Conservation (phyloP, 2,888 invertebrate species). For the Chrysomela aeneicollis region DNA sequence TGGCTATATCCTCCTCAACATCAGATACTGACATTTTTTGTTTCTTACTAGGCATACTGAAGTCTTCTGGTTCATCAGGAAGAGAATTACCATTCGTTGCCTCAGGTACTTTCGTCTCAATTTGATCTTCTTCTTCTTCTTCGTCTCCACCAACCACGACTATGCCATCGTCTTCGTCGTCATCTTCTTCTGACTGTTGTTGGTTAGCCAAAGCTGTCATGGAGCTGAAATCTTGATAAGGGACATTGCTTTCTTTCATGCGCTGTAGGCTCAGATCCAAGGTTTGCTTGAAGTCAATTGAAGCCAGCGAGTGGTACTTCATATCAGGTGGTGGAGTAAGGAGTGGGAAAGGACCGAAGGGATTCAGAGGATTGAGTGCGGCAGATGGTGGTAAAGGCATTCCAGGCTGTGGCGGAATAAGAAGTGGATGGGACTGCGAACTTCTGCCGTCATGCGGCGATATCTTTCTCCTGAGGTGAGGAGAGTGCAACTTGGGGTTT, state of each 20-base stretch:
- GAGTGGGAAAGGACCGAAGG: constrained; percentile 81
- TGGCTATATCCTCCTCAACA: constrained; percentile 65
- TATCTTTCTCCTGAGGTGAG: constrained; percentile 91
- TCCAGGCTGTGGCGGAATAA: constrained; percentile 77
- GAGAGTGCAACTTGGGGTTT: constrained; percentile 96
- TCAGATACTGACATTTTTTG: constrained; percentile 66
- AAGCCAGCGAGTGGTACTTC: constrained; percentile 68
- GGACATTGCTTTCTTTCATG: constrained; percentile 60
- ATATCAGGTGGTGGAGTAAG: constrained; percentile 75
- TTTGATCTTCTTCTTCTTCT: constrained; percentile 56
- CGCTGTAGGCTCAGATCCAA: constrained; percentile 67
- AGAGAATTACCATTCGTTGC: constrained; percentile 53
- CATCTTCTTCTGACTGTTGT: constrained; percentile 65
- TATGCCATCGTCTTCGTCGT: constrained; percentile 81
- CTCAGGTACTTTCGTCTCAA: constrained; percentile 55
- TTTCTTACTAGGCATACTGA: constrained; percentile 73
- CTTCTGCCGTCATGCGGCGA: constrained; percentile 93
- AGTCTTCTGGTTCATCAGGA: constrained; percentile 72
- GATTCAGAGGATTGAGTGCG: constrained; percentile 74
- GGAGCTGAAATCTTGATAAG: constrained; percentile 51
- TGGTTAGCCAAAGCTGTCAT: constrained; percentile 47
- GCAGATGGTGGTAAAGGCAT: constrained; percentile 68
- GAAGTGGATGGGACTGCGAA: constrained; percentile 83
- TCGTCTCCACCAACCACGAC: constrained; percentile 76
- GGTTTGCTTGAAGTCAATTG: constrained; percentile 72